phyloP scores from a whole-genome alignment of 1,140 invertebrate species.

The Drosophila orena region DNA sequence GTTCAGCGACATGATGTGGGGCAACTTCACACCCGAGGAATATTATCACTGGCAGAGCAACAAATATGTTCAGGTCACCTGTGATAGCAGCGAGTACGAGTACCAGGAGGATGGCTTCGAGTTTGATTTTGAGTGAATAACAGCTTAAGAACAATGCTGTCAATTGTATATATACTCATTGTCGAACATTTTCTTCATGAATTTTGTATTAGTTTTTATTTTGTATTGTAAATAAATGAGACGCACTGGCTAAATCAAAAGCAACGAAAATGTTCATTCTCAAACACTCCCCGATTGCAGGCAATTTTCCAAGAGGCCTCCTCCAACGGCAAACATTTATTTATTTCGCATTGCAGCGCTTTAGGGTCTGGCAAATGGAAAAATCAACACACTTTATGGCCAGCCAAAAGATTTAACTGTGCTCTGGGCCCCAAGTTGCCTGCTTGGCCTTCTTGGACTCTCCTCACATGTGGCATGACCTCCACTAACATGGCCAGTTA shows the following conservation, averaged over 20 bases:
- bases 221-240: constrained; percentile 47
- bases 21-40: constrained; percentile 44
- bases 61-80: constrained; percentile 64
- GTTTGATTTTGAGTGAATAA: constrained; percentile 53
- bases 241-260: constrained; percentile 31
- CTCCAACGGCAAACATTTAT: constrained; percentile 37
- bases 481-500: constrained; percentile 74
- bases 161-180: constrained; percentile 50
- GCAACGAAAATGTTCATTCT: constrained; percentile 20
- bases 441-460: constrained; percentile 14
- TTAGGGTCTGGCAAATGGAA: constrained; percentile 77
- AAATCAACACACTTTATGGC: constrained; percentile 81
- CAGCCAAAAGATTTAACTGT: constrained; percentile 66
- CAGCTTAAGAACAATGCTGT: no score
- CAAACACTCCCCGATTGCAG: constrained; percentile 21
- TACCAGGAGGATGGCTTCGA: constrained; percentile 75
- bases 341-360: constrained; percentile 72
- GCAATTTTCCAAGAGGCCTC: constrained; percentile 31
- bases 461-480: constrained; percentile 56
- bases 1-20: constrained; percentile 65
- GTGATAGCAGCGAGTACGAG: constrained; percentile 56
- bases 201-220: constrained; percentile 19
- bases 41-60: constrained; percentile 51
- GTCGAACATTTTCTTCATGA: not conserved
- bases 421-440: constrained; percentile 52